Conservation (phyloP, 2,797 vertebrate genomes). For the Anomalospiza imberbis region DNA sequence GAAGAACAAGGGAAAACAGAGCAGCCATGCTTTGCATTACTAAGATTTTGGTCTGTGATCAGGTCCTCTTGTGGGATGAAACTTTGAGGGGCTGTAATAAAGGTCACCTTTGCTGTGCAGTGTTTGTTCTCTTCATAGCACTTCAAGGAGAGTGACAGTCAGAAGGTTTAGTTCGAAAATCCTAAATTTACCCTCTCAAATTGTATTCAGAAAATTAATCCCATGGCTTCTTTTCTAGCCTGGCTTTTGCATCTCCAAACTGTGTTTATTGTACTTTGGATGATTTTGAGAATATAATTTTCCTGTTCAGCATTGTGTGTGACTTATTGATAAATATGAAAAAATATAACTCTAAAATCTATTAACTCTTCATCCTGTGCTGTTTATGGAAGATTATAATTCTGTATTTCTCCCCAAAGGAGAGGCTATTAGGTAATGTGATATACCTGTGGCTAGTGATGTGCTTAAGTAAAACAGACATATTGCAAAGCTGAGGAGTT, state of each 20-base stretch:
- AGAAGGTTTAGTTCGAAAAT: neutral
- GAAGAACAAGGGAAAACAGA: constrained; percentile 69
- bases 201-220: neutral
- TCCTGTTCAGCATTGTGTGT: neutral
- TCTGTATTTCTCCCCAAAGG: neutral
- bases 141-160: neutral
- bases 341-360: neutral
- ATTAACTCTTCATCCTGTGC: neutral
- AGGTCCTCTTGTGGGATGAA: neutral
- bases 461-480: neutral
- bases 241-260: neutral
- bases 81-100: constrained; percentile 7
- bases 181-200: neutral
- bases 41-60: neutral
- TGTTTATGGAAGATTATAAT: neutral
- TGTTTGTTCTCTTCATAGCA: neutral
- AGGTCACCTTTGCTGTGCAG: constrained; percentile 36
- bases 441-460: neutral
- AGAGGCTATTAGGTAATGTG: neutral
- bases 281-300: neutral
- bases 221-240: neutral
- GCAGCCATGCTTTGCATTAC: constrained; percentile 45
- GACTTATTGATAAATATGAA: neutral
- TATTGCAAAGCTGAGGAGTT: neutral
- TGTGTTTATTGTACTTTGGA: neutral